A percentile compares a stretch with the other conserved stretches of the same genome.
phyloP scores from a whole-genome alignment of 2,797 vertebrate species.

The Phalloptychus januarius region DNA sequence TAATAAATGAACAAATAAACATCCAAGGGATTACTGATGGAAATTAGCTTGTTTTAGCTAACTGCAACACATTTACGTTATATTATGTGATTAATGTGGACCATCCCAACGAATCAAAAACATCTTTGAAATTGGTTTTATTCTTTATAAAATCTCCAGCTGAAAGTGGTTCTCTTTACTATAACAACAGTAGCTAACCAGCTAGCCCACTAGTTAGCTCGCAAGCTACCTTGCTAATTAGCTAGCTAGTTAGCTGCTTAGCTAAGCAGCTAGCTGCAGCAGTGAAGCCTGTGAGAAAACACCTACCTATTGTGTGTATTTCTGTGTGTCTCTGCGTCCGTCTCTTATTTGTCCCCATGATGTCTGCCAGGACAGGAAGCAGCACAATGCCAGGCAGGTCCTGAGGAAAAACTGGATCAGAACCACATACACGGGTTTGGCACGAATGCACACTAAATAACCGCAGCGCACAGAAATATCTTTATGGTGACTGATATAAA shows the following conservation, averaged over 20 bases:
- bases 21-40: no score
- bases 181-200: no score
- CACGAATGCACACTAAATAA: constrained; percentile 1
- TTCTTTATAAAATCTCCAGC: neutral
- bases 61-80: no score
- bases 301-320: constrained; percentile 9
- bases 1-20: no score
- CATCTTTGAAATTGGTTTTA: neutral
- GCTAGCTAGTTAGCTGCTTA: constrained; percentile 34
- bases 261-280: constrained; percentile 35
- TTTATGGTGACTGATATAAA: neutral
- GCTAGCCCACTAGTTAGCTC: constrained; percentile 2
- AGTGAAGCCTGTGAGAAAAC: constrained; percentile 65
- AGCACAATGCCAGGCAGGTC: constrained; percentile 76
- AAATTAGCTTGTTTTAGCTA: no score
- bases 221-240: constrained; percentile 25
- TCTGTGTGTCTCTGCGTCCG: constrained; percentile 27
- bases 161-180: neutral
- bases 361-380: constrained; percentile 73
- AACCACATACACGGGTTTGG: constrained; percentile 35
- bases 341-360: constrained; percentile 72
- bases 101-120: no score
- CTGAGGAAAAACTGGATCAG: constrained; percentile 67
- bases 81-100: no score
- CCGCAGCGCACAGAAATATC: neutral